Evolutionary conservation across 1,140 invertebrate species (phyloP), one percentile per base, ranked within the genome.

Genomic region (Caenorhabditis briggsae): DNA sequence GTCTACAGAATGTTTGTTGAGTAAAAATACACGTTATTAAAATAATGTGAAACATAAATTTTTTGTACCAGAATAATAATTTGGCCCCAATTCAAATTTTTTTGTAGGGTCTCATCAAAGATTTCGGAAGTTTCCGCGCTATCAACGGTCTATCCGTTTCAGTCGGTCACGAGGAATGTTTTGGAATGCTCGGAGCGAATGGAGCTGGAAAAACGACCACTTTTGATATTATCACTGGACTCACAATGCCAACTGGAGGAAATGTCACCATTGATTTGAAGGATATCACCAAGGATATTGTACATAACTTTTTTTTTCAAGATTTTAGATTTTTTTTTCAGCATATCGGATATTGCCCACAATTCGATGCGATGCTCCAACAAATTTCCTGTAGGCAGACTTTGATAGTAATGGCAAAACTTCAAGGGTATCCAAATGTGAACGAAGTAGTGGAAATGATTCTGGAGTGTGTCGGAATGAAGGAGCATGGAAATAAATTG

Each of bases 271-370:
- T 93, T 78, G 70, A 46, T 20, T 59, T 55, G 25, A 18, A 82
- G 14, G 33, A 88, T 53, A 86, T 78, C 18, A 82, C 87, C 12
- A 18, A 88, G 12, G n/a, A 48, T 12, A 86, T 86, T 61, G 84
- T 87, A 74, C 16, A 25, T 11, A 11, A 5, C 23, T 43, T 23
- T 53, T 23, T 23, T 14, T 11, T 50, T 48, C 50, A 33, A 33
- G 61, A 65, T 5, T 9, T 6, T 5, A 53, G n/a, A n/a, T n/a
- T 65, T 33, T 33, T 41, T 65, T 84, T 84, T 41, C 84, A 87
- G 83, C 50, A 55, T 18, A 93, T 96, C 87, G 95, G 95, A n/a
- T 96, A 96, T 90, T 96, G 96, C 93, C 96, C 96, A 18, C 95
- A 96, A 93, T 95, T 95, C 90, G 91, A 56, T 2, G 93, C 11